A percentile compares a stretch with the other conserved stretches of the same genome.
Conservation (phyloP, 2,888 invertebrate species). For the Polymixis flavicincta region DNA sequence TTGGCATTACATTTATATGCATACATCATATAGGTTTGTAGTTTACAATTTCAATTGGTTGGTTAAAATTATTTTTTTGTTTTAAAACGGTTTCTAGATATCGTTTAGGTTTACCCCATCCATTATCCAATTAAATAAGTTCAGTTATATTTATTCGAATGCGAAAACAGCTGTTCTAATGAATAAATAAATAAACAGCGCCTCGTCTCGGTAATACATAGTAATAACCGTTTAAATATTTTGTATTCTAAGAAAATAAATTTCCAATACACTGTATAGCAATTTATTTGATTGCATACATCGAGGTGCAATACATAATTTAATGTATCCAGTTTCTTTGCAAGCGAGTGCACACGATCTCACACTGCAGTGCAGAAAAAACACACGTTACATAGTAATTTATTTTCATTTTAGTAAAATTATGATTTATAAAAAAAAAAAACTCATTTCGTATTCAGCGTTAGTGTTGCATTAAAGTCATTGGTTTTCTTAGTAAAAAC, state of each 20-base stretch:
- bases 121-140: slow-evolving; percentile 15
- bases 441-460: slow-evolving; percentile 37
- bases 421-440: slow-evolving; percentile 37
- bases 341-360: slow-evolving; percentile 62
- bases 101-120: no score
- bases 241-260: slow-evolving; percentile 60
- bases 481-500: slow-evolving; percentile 35
- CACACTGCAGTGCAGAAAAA: slow-evolving; percentile 52
- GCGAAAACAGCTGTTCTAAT: not conserved
- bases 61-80: not conserved
- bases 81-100: not conserved
- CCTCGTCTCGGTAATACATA: slow-evolving; percentile 21
- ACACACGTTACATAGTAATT: slow-evolving; percentile 41
- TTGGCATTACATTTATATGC: not conserved
- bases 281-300: slow-evolving; percentile 69
- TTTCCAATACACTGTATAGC: slow-evolving; percentile 58
- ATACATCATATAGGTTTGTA: not conserved
- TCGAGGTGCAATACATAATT: slow-evolving; percentile 66
- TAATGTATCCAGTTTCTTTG: slow-evolving; percentile 66
- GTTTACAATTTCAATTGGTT: no score
- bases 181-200: slow-evolving; percentile 38
- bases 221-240: slow-evolving; percentile 59
- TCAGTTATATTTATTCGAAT: not conserved
- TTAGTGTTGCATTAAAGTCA: slow-evolving; percentile 22
- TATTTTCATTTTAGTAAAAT: slow-evolving; percentile 55